Percentiles rank a stretch among this genome's conserved stretches.
Evolutionary conservation across 1,140 invertebrate species (phyloP).

Genomic region (Parasteatoda tepidariorum): DNA sequence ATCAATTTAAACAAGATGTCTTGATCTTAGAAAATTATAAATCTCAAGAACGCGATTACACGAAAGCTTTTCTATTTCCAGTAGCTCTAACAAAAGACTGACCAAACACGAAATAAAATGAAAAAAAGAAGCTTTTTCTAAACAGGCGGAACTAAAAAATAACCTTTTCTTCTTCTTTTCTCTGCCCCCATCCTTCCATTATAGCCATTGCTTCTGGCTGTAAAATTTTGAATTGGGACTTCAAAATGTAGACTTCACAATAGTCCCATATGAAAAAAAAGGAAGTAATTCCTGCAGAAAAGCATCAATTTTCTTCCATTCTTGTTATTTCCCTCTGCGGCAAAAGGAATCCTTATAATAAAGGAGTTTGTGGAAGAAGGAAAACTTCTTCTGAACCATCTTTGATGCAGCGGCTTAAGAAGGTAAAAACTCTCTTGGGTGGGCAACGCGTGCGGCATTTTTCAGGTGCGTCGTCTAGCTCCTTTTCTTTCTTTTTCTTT

Average conservation of each 20-base stretch:
- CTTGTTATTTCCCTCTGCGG: background rate
- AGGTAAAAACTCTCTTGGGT: conserved; percentile 28
- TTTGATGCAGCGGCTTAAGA: conserved; percentile 4
- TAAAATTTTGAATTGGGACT: background rate
- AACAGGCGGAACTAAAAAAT: too few species aligned
- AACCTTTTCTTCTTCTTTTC: too few species aligned
- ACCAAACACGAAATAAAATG: too few species aligned
- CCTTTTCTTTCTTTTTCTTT: background rate
- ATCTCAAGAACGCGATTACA: too few species aligned
- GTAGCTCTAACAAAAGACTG: too few species aligned
- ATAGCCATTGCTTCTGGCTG: background rate
- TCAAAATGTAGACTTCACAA: background rate
- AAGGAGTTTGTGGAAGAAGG: background rate
- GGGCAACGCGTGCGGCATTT: conserved; percentile 44
- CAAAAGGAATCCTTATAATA: conserved; percentile 32
- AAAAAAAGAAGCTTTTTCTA: too few species aligned
- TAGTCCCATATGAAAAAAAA: background rate
- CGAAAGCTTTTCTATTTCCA: too few species aligned
- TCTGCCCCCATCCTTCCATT: background rate
- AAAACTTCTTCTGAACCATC: background rate
- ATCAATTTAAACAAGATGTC: too few species aligned
- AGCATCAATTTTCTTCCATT: background rate
- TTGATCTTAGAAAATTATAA: too few species aligned
- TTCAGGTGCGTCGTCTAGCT: conserved; percentile 7
- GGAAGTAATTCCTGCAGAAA: background rate